Evolutionary conservation across 1,140 invertebrate species (phyloP), one percentile per base, ranked within the genome.

Genomic region (Capitella teleta): DNA sequence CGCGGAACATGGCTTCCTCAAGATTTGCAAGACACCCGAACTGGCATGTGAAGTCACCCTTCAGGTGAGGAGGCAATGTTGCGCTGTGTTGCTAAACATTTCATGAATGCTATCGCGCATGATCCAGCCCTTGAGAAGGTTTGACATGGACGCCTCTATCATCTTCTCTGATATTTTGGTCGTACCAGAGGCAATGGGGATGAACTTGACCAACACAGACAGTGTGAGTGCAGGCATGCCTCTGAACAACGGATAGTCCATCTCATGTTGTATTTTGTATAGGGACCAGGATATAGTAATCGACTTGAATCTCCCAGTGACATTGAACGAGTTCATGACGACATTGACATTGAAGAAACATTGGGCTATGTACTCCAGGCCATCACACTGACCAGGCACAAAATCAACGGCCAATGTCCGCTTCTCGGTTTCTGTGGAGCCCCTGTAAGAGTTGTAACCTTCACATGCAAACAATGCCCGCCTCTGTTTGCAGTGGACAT

Each of bases 81-180:
- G n/a, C n/a, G n/a, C n/a, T n/a, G n/a, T n/a, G n/a, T n/a, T n/a
- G n/a, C n/a, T n/a, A n/a, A n/a, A n/a, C n/a, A n/a, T n/a, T n/a
- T n/a, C n/a, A n/a, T n/a, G n/a, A n/a, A n/a, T n/a, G n/a, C n/a
- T n/a, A 1, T 3, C 21, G 21, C 40, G 37, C 42, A 6, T 36
- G 57, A 66, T 57, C 28, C 61, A 75, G 66, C 94, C 94, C 0
- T 77, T 97, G 28, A 74, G 79, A 49, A 76, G 91, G 55, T 97
- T 87, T 68, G 59, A 70, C 41, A 74, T 96, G 14, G 94, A 98
- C 80, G 93, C 92, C 6, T 86, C 90, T 18, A 98, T 98, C 38
- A 97, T 98, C 57, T 98, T 98, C 67, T 95, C 90, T 45, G 94
- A 98, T 72, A 98, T 98, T 56, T 73, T 98, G 28, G 91, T 97